These are phyloP conservation scores for Ephydatia muelleri DNA, from an alignment of 37 sponge, comb jelly and placozoan genomes.

Conservation along the genomic window DNA sequence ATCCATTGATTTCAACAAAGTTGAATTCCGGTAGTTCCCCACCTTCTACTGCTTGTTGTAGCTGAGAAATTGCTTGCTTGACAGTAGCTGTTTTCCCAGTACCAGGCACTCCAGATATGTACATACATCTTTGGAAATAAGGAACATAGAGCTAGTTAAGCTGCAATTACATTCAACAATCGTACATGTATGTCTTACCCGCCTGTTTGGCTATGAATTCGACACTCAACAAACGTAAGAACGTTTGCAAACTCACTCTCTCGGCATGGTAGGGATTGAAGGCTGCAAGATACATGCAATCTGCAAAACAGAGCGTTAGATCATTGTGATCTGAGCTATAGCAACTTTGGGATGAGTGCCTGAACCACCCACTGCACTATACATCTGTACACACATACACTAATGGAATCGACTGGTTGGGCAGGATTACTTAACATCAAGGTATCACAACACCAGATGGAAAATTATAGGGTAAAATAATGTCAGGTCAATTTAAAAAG, in stretches of 20 bases:
- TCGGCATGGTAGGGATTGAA: conserved; percentile 85
- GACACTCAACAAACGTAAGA: conserved; percentile 80
- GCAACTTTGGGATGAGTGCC: no score
- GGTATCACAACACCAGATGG: no score
- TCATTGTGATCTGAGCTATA: no score
- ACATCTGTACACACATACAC: no score
- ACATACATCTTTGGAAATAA: conserved; percentile 72
- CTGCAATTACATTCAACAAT: neutral
- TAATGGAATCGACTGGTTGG: no score
- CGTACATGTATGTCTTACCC: conserved; percentile 62
- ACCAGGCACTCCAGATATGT: conserved; percentile 94
- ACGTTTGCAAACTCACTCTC: conserved; percentile 82
- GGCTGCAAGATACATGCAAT: conserved; percentile 83
- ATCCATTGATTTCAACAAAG: conserved; percentile 92
- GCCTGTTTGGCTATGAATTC: conserved; percentile 69
- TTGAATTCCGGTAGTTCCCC: conserved; percentile 65
- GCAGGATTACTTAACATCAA: no score
- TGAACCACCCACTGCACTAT: no score
- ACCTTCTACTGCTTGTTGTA: conserved; percentile 53
- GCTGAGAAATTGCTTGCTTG: conserved; percentile 62
- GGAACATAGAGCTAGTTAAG: neutral
- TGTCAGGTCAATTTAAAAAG: no score
- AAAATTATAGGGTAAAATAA: no score
- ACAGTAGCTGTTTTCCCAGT: conserved; percentile 99
- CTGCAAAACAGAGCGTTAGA: conserved; percentile 9